Evolutionary conservation across 2,888 invertebrate genomes (phyloP).

Genomic region (Incurvaria masculella): DNA sequence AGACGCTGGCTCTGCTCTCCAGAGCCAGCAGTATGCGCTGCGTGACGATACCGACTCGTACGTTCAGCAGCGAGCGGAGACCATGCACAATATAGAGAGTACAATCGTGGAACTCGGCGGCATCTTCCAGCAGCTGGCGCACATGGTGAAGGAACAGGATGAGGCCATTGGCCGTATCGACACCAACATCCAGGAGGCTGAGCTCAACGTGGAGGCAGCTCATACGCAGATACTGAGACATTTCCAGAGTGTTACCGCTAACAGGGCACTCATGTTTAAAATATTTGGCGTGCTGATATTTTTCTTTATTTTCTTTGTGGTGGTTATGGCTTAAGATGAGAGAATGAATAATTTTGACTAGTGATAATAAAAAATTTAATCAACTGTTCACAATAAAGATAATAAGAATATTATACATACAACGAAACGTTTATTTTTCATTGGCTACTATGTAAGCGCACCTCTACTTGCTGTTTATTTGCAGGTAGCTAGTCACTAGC

Average conservation of each 20-base stretch:
- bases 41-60: conserved; percentile 89
- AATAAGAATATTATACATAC: no score
- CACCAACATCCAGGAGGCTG: conserved; percentile 92
- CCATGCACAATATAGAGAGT: conserved; percentile 99
- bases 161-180: conserved; percentile 98
- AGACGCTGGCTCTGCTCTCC: conserved; percentile 44
- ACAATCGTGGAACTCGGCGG: conserved; percentile 99
- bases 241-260: conserved; percentile 95
- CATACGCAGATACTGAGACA: conserved; percentile 97
- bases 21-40: conserved; percentile 67
- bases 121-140: conserved; percentile 93
- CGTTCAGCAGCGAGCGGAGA: conserved; percentile 89
- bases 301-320: conserved; percentile 98
- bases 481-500: no score
- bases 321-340: conserved; percentile 95
- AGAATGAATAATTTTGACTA: no score
- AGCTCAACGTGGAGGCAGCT: conserved; percentile 96
- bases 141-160: conserved; percentile 98
- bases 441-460: no score
- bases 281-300: conserved; percentile 97
- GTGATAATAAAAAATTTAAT: no score
- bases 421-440: no score
- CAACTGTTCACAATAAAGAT: no score
- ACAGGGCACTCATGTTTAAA: conserved; percentile 99
- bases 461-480: no score